Percentiles rank a stretch among this genome's conserved stretches.
Evolutionary conservation across 1,140 invertebrate genomes (phyloP).

Genomic region (Zaprionus camerounensis): DNA sequence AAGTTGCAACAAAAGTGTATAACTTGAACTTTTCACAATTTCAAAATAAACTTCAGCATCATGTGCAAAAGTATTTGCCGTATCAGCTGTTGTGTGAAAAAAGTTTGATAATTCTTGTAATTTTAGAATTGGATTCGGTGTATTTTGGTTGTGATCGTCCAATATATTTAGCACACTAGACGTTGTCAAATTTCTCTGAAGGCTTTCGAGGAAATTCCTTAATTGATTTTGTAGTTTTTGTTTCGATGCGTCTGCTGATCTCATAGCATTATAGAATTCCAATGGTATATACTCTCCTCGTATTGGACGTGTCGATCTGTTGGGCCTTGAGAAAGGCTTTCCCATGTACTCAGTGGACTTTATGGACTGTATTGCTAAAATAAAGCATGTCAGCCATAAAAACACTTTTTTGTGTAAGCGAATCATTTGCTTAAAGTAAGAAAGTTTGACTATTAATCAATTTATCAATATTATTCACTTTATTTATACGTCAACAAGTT

Average conservation of each 20-base stretch:
- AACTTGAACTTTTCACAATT: constrained; percentile 61
- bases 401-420: not conserved
- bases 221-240: constrained; percentile 54
- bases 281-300: constrained; percentile 58
- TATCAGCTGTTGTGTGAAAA: constrained; percentile 53
- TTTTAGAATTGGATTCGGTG: constrained; percentile 31
- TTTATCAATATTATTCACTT: not conserved
- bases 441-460: not conserved
- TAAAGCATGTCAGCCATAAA: constrained; percentile 2
- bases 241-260: constrained; percentile 54
- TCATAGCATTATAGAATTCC: constrained; percentile 54
- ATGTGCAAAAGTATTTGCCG: constrained; percentile 43
- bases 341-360: not conserved
- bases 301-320: constrained; percentile 8
- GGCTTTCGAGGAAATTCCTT: constrained; percentile 65
- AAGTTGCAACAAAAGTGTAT: constrained; percentile 62
- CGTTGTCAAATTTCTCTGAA: constrained; percentile 73
- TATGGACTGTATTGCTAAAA: not conserved
- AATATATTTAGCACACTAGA: constrained; percentile 51
- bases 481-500: not conserved
- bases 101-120: constrained; percentile 53
- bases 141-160: constrained; percentile 21
- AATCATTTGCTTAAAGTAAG: constrained; percentile 10
- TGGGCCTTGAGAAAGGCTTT: not conserved
- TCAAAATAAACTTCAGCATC: constrained; percentile 59